A percentile compares a stretch with the other conserved stretches of the same genome.
Conservation (phyloP, 2,888 invertebrate genomes). For the Eupithecia tripunctaria region DNA sequence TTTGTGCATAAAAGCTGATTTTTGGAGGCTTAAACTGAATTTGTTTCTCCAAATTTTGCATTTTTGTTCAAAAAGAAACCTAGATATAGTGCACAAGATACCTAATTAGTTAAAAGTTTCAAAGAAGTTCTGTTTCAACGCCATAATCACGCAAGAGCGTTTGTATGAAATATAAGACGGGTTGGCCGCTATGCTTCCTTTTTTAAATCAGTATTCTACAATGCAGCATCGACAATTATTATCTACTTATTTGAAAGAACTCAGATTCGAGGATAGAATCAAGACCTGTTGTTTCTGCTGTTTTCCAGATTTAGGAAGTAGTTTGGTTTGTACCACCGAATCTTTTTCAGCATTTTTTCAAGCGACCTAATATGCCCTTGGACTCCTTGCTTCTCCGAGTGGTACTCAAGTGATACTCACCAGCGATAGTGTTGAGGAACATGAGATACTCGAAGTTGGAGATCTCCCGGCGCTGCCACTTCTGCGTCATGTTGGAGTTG, state of each 20-base stretch:
- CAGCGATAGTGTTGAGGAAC: conserved; percentile 99
- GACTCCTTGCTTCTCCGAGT: neutral
- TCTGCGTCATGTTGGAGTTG: conserved; percentile 99
- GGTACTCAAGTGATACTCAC: conserved; percentile 85
- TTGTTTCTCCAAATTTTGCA: no score
- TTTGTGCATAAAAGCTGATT: no score
- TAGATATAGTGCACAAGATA: no score
- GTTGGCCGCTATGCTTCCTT: no score
- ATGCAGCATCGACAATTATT: no score
- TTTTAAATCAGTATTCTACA: no score
- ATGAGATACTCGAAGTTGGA: conserved; percentile 99
- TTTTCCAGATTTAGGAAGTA: neutral
- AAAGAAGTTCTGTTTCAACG: no score
- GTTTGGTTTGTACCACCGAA: neutral
- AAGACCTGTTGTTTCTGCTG: neutral
- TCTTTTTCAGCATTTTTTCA: neutral
- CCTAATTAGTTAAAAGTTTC: no score
- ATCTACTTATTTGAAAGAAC: neutral
- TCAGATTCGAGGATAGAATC: neutral
- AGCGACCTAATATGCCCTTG: neutral
- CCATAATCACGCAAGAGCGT: no score
- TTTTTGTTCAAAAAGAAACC: no score
- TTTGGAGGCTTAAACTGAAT: no score
- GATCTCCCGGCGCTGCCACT: conserved; percentile 99
- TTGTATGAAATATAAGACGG: no score